Evolutionary conservation across 2,797 vertebrate genomes (phyloP), one percentile per base, ranked within the genome.

Genomic region (Pygocentrus nattereri): DNA sequence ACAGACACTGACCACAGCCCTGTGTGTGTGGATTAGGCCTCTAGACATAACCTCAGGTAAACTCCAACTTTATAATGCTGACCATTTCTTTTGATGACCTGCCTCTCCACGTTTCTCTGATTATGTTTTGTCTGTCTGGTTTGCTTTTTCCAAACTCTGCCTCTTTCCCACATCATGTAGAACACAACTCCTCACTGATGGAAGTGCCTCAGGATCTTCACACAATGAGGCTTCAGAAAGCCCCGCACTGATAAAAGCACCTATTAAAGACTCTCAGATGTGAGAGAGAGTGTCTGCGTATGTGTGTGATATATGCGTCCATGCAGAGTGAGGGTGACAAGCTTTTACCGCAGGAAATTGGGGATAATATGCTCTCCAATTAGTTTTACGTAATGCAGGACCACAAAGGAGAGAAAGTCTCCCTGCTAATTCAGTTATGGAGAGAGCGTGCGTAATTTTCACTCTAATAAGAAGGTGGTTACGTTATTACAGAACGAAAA

Each of bases 221-320:
- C 84, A 84, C 76, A 81, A 82, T 69, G 62, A 75, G 89, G 88
- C 91, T 92, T 89, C 91, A 90, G 87, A 83, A 92, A 92, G 88
- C 89, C 87, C 89, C 89, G 84, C 83, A 82, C 89, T 91, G 92
- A 94, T 93, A 95, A 95, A 94, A 94, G 93, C 93, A 91, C 90
- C 90, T 92, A 94, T 94, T 94, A 93, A 87, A 80, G 93, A 88
- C 77, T 91, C 92, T 94, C 92, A 94, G 92, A 94, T 94, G 92
- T 93, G 90, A 91, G 92, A 92, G 92, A 52, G 50, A 54, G 50
- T 92, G 90, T 90, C 90, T 90, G 91, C 92, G 90, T 92, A 54
- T 79, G 68, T 83, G 91, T 90, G 86, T 82, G 80, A 82, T 83
- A 82, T 83, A 72, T 82, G 79, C 72, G 74, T 82, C 85, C 67